These are phyloP conservation scores for Drosophila nikananu DNA, from an alignment of 1,140 invertebrate genomes.

Conservation along the genomic window DNA sequence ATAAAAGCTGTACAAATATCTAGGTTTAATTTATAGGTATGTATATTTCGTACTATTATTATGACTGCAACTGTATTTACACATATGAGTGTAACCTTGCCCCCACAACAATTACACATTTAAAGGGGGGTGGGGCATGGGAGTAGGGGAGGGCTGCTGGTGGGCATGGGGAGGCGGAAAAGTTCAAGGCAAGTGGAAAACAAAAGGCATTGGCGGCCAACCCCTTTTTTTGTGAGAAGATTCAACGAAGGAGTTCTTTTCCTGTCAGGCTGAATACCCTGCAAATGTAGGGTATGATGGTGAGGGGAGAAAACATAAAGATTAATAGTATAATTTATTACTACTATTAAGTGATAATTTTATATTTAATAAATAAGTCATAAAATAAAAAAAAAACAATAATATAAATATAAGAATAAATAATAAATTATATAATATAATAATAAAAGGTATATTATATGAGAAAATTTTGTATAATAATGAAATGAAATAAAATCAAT, in stretches of 20 bases:
- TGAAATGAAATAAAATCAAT: too few species aligned
- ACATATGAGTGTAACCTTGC: constrained; percentile 20
- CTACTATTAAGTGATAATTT: background rate
- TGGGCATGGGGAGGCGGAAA: constrained; percentile 11
- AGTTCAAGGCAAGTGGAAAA: constrained; percentile 67
- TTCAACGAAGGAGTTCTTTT: constrained; percentile 25
- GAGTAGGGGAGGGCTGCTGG: background rate
- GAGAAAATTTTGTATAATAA: too few species aligned
- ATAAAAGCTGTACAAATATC: too few species aligned
- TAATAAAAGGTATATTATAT: background rate
- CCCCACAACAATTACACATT: constrained; percentile 47
- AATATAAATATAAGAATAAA: background rate
- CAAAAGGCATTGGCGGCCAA: constrained; percentile 59
- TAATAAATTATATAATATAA: background rate
- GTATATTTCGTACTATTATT: background rate
- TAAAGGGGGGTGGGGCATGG: background rate
- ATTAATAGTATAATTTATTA: too few species aligned
- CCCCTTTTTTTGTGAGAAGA: constrained; percentile 13
- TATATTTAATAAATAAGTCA: background rate
- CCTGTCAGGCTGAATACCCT: constrained; percentile 5
- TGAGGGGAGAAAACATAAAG: too few species aligned
- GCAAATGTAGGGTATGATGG: background rate
- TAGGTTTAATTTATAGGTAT: too few species aligned
- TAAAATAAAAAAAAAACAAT: background rate
- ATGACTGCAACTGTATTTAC: background rate